Base-by-base conservation (phyloP, 2,113 vertebrate genomes). In the Petroica traversi region DNA sequence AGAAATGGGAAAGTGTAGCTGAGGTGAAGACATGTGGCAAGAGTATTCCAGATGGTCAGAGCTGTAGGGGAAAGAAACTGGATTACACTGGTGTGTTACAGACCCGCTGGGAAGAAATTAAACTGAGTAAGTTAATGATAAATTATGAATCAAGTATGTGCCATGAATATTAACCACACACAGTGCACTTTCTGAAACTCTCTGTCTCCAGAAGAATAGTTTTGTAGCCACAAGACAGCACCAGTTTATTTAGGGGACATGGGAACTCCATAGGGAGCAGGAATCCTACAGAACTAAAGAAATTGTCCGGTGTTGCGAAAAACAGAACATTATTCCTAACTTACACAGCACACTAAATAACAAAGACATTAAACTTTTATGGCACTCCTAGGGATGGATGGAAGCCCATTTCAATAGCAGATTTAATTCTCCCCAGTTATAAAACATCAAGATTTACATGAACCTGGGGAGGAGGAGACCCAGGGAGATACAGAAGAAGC, bases 351-450 rank as follows among this genome's bases (percentile, higher is more conserved):
- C 66, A 95, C 66, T 96, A 95, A 97, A 95, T 97, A 97, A 96
- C 85, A 93, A 87, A 92, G 90, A 89, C 72, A 92, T 97, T 93
- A 96, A 89, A 92, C 87, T 93, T 97, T 97, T 95, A 97, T 87
- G 66, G 91, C 62, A 85, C 90, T 95, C 96, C 41, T 85, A 95
- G 93, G 96, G 81, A 86, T 85, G 82, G 86, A 92, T 87, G 55
- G 92, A 96, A 95, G 82, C 92, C 77, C 82, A 85, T 97, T 96
- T 95, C 89, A 76, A 95, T 75, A 96, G 87, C 92, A 95, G 69
- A 93, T 93, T 94, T 93, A 95, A 94, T 97, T 96, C 55, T 94
- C 86, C 68, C 33, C 31, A 77, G 84, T 93, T 95, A 96, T 91
- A 96, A 97, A 97, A 61, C 81, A 96, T 71, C 23, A 85, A 96